Base-by-base conservation (phyloP, 2,113 vertebrate species). In the Brachirus orientalis region DNA sequence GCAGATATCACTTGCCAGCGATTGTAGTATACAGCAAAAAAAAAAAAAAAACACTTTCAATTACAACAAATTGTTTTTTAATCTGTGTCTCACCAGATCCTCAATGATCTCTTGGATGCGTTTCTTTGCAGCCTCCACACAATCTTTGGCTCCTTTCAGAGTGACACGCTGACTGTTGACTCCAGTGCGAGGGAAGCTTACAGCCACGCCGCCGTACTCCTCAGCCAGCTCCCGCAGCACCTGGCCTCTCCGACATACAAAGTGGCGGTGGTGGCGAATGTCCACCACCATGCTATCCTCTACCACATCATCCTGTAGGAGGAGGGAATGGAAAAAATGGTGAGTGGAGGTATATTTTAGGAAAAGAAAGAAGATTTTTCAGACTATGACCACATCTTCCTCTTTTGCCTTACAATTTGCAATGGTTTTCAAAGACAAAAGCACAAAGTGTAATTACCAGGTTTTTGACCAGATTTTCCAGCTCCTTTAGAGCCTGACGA, bases 111-210 rank as follows among this genome's bases (percentile, higher is more conserved):
- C 94, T 82, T 91, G 89, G 46, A 95, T 94, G 57, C 92, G 87
- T 68, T 84, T 93, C 80, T 94, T 95, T 17, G 92, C 93, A 0
- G 92, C 93, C 20, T 94, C 91, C 56, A 95, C 92, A 1, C 94
- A 95, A 79, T 94, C 92, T 68, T 93, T 93, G 12, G 94, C 92
- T 18, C 94, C 93, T 79, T 93, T 95, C 58, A 95, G 86, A 6
- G 79, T 93, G 69, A 95, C 85, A 11, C 79, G 82, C 80, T 92
- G 91, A 19, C 90, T 94, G 77, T 92, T 89, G 12, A 89, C 86
- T 0, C 94, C 93, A 0, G 92, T 94, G 2, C 91, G 90, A 11
- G 94, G 92, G 62, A 95, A 95, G 78, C 90, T 93, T 65, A 95
- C 92, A 0, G 91, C 90, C 16, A 95, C 92, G 0, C 93, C 94